A percentile compares a stretch with the other conserved stretches of the same genome.
Conservation (phyloP, 2,113 vertebrate species). For the Chiloscyllium plagiosum region DNA sequence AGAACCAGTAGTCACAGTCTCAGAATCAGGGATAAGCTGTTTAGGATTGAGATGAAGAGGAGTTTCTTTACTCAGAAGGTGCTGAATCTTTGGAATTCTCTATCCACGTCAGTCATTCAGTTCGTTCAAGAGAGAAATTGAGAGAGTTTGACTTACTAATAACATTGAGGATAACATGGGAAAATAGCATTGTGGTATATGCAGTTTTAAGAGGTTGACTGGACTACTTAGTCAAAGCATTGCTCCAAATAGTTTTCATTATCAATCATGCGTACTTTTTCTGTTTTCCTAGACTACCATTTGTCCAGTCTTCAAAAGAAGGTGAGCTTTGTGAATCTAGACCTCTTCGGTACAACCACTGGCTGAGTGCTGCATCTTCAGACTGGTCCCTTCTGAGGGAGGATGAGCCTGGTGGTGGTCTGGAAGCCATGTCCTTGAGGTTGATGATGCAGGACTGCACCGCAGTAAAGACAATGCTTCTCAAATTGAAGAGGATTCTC, state of each 20-base stretch:
- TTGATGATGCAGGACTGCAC: conserved; percentile 95
- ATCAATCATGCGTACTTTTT: not conserved
- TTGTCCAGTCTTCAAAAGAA: conserved; percentile 63
- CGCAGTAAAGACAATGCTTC: conserved; percentile 81
- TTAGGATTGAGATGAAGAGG: too few relatives aligned
- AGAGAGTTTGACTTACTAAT: too few relatives aligned
- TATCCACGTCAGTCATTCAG: too few relatives aligned
- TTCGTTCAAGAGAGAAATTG: too few relatives aligned
- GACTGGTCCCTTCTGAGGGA: conserved; percentile 65
- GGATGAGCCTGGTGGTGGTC: conserved; percentile 69
- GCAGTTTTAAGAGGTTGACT: too few relatives aligned
- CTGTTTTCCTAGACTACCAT: conserved; percentile 55
- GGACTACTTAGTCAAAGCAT: not conserved
- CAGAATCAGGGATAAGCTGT: too few relatives aligned
- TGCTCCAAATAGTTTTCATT: not conserved
- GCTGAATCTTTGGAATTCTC: too few relatives aligned
- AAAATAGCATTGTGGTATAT: too few relatives aligned
- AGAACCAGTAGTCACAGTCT: too few relatives aligned
- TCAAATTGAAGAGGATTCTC: conserved; percentile 85
- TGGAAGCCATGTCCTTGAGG: conserved; percentile 81
- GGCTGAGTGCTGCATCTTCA: conserved; percentile 57
- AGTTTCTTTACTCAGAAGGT: too few relatives aligned
- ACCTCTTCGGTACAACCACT: conserved; percentile 48
- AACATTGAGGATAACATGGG: too few relatives aligned
- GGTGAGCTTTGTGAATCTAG: conserved; percentile 54